Conservation (phyloP, 1,140 invertebrate genomes). For the Hyles vespertilio region DNA sequence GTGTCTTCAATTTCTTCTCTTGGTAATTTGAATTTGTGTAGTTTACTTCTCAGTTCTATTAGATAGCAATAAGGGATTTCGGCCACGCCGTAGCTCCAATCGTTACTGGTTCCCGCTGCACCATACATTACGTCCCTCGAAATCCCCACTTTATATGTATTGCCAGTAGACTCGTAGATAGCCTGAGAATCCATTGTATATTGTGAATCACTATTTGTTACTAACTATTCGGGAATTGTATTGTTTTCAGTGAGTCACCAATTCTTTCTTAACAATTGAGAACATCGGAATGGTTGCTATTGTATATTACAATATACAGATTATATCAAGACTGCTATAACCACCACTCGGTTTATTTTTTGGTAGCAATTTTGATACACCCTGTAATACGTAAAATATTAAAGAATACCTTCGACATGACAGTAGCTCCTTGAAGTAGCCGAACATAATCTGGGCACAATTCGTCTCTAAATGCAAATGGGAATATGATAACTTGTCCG, state of each 20-base stretch:
- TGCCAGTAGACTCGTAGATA: constrained; percentile 50
- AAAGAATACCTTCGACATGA: constrained; percentile 53
- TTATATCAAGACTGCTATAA: too few relatives aligned
- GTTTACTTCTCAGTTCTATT: constrained; percentile 81
- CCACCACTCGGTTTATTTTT: too few relatives aligned
- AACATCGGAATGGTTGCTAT: too few relatives aligned
- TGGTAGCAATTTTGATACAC: too few relatives aligned
- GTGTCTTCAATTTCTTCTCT: constrained; percentile 81
- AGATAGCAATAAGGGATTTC: constrained; percentile 81
- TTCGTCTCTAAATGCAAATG: constrained; percentile 78
- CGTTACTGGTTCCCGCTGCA: constrained; percentile 81
- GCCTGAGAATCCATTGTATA: constrained; percentile 47
- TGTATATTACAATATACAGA: too few relatives aligned
- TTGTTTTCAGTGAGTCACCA: too few relatives aligned
- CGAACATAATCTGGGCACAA: constrained; percentile 53
- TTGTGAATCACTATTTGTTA: neutral
- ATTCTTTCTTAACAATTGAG: too few relatives aligned
- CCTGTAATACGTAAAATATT: neutral
- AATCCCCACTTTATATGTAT: constrained; percentile 62
- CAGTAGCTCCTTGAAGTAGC: constrained; percentile 55
- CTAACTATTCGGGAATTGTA: too few relatives aligned
- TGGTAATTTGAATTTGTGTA: constrained; percentile 82
- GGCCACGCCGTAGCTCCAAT: constrained; percentile 80
- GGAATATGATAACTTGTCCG: constrained; percentile 83
- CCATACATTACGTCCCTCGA: constrained; percentile 65